A percentile compares a stretch with the other conserved stretches of the same genome.
Conservation (phyloP, 2,888 invertebrate species). For the Chloromyia formosa region DNA sequence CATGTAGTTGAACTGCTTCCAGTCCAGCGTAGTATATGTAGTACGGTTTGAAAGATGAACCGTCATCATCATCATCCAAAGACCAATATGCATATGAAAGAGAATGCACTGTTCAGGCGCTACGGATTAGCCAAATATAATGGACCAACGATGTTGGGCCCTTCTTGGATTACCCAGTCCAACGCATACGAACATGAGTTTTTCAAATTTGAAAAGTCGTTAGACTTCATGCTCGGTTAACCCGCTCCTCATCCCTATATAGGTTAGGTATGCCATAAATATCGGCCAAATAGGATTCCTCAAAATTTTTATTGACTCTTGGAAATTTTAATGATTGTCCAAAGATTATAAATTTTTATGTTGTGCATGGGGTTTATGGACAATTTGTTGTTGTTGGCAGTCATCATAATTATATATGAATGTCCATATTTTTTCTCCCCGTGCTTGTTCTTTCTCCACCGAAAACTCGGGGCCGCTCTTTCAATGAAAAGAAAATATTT, state of each 20-base stretch:
- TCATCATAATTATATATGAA: constrained; percentile 19
- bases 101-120: neutral
- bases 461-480: neutral
- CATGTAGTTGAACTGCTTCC: neutral
- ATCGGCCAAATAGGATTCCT: constrained; percentile 44
- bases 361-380: constrained; percentile 43
- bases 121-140: neutral
- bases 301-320: constrained; percentile 48
- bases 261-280: constrained; percentile 43
- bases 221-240: neutral
- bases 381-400: constrained; percentile 31
- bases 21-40: neutral
- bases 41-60: neutral
- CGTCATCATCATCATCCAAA: neutral
- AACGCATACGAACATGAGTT: neutral
- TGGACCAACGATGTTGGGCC: neutral
- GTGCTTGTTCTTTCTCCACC: neutral
- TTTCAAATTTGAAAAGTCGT: constrained; percentile 24
- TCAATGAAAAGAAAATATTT: constrained; percentile 11
- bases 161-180: neutral
- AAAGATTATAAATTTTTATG: constrained; percentile 49
- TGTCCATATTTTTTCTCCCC: neutral
- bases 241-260: neutral
- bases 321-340: constrained; percentile 48
- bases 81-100: neutral